Evolutionary conservation across 2,888 invertebrate genomes (phyloP), one percentile per base, ranked within the genome.

Genomic region (Cactoblastis cactorum): DNA sequence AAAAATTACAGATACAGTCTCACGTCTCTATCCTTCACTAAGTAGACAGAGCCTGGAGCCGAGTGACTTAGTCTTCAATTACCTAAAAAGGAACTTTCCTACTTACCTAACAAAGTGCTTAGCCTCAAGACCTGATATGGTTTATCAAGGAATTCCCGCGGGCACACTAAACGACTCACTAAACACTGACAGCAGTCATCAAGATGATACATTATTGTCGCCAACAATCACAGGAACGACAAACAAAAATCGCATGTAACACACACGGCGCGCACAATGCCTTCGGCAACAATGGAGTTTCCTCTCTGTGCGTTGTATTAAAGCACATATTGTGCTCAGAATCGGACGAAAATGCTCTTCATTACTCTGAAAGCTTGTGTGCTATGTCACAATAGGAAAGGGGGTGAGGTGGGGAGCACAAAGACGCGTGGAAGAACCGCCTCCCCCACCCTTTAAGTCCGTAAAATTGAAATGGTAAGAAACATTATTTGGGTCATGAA

Each of bases 311-410:
- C 83, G 78, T 87, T 82, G 88, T 89, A 87, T 86, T 87, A 89
- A 84, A 87, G 83, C 80, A 70, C 56, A 72, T 66, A 87, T 88
- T 89, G 89, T 89, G 70, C 52, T 72, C 79, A 67, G 82, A 90
- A 90, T 90, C 88, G 89, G 87, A 89, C 90, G 88, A 90, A 90
- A 90, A 90, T 90, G 87, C 89, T 90, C 90, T 90, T 90, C 90
- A 90, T 90, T 90, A 90, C 86, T 83, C 80, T 89, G 90, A 90
- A 89, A 90, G 90, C 90, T 87, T 83, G 85, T 84, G 83, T 88
- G 85, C 85, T 79, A 78, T 83, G 80, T 83, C 83, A 89, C 89
- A 89, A 89, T 88, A 78, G 82, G 63, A 73, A 71, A 71, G 65
- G 61, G 70, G 71, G 71, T 72, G 69, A 53, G 57, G 58, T 52